A percentile compares a stretch with the other conserved stretches of the same genome.
phyloP scores from a whole-genome alignment of 2,888 invertebrate species.

The Galeopsomyia nigrocyanea region DNA sequence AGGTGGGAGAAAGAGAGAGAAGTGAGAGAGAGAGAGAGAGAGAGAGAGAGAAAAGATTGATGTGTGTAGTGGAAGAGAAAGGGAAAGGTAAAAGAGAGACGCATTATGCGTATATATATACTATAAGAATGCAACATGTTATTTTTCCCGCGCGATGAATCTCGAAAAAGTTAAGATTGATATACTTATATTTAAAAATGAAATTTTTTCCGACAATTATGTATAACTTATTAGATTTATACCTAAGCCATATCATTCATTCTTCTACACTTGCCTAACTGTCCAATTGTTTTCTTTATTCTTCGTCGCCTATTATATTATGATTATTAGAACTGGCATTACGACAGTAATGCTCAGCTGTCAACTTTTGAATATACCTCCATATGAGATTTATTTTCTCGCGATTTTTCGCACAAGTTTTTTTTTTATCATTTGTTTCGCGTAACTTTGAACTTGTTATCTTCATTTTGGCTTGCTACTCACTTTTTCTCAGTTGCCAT shows the following conservation, averaged over 20 bases:
- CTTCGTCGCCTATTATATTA: conserved; percentile 12
- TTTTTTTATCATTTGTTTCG: no score
- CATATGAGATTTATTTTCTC: no score
- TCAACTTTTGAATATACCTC: no score
- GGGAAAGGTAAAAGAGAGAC: conserved; percentile 10
- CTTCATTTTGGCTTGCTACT: conserved; percentile 51
- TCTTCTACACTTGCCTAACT: conserved; percentile 6
- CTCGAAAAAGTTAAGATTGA: conserved; percentile 41
- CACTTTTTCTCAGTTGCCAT: conserved; percentile 53
- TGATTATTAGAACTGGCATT: no score
- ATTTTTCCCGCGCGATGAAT: conserved; percentile 38
- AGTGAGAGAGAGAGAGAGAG: conserved; percentile 22
- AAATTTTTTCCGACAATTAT: conserved; percentile 39
- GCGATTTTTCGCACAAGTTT: no score
- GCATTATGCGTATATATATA: conserved; percentile 18
- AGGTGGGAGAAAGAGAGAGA: not conserved
- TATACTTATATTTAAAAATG: conserved; percentile 36
- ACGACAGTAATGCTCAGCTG: no score
- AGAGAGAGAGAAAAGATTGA: conserved; percentile 5
- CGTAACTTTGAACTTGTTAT: conserved; percentile 13
- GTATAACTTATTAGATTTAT: conserved; percentile 36
- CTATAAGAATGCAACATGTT: conserved; percentile 29
- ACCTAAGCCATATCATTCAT: conserved; percentile 14
- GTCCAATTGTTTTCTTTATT: conserved; percentile 5
- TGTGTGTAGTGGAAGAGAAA: conserved; percentile 26